Percentiles rank a stretch among this genome's conserved stretches.
Evolutionary conservation across 2,113 vertebrate genomes (phyloP).

Genomic region (Gnathonemus longibarbis): DNA sequence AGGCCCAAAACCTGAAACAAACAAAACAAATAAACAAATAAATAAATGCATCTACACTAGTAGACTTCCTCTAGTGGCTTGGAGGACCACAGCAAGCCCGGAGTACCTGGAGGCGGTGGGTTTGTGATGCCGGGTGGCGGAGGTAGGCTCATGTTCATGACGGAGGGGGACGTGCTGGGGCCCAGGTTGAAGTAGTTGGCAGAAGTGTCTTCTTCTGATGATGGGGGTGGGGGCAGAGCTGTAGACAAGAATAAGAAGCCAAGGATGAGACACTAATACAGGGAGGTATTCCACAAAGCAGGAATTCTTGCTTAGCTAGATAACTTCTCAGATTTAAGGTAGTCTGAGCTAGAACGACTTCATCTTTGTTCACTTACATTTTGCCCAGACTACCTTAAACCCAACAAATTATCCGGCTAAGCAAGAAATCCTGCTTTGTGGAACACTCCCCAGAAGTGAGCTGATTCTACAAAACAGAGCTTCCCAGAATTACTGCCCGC

Average conservation of each 20-base stretch:
- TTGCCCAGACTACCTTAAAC: too few species aligned
- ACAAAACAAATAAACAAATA: neutral
- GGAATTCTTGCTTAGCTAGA: too few species aligned
- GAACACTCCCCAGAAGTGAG: neutral
- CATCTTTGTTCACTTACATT: too few species aligned
- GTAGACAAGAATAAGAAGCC: constrained; percentile 17
- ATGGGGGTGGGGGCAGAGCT: constrained; percentile 84
- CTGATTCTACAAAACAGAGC: neutral
- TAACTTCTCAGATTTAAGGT: too few species aligned
- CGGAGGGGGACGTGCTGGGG: constrained; percentile 71
- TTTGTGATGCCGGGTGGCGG: constrained; percentile 82
- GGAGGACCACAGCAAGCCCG: neutral
- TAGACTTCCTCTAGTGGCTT: neutral
- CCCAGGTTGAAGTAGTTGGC: constrained; percentile 93
- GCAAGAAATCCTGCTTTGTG: too few species aligned
- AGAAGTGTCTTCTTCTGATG: constrained; percentile 80
- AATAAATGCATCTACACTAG: neutral
- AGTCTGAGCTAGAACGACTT: too few species aligned
- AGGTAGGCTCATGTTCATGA: constrained; percentile 83
- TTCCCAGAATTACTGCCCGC: neutral
- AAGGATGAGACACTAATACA: neutral
- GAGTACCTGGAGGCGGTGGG: constrained; percentile 79
- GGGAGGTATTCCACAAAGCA: too few species aligned
- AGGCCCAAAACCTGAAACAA: constrained; percentile 67
- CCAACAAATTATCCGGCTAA: too few species aligned